Conservation (phyloP, 1,140 invertebrate genomes). For the Hyposmocoma kahamanoa region DNA sequence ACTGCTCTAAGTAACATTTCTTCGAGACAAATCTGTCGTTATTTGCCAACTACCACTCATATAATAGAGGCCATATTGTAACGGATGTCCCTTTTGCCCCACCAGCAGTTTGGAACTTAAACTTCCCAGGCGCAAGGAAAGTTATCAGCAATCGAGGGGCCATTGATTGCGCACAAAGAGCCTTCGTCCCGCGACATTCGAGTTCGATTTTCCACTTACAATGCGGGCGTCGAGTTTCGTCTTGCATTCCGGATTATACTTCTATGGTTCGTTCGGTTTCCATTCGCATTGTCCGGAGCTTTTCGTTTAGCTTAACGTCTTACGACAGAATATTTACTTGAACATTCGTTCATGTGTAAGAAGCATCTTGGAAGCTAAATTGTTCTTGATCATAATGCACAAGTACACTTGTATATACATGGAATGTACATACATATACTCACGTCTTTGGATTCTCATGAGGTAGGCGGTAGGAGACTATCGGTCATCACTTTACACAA, state of each 20-base stretch:
- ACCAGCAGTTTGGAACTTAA: slow-evolving; percentile 49
- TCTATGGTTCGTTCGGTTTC: slow-evolving; percentile 44
- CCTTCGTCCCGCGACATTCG: slow-evolving; percentile 64
- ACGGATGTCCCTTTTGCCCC: slow-evolving; percentile 11
- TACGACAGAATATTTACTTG: too few relatives aligned
- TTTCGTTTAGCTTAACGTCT: slow-evolving; percentile 28
- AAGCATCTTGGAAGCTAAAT: too few relatives aligned
- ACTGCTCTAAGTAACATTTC: too few relatives aligned
- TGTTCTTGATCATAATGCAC: too few relatives aligned
- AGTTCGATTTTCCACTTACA: slow-evolving; percentile 66
- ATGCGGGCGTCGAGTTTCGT: slow-evolving; percentile 58
- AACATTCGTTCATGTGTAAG: too few relatives aligned
- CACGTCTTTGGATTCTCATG: too few relatives aligned
- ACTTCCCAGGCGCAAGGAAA: slow-evolving; percentile 59
- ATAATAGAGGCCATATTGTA: neutral
- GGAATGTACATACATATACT: too few relatives aligned
- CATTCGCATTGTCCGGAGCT: slow-evolving; percentile 39
- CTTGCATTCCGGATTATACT: slow-evolving; percentile 60
- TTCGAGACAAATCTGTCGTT: too few relatives aligned
- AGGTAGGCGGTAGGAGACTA: too few relatives aligned
- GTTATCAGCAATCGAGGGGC: slow-evolving; percentile 66
- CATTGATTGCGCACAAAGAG: slow-evolving; percentile 68
- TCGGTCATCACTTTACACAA: too few relatives aligned
- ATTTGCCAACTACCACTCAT: neutral
- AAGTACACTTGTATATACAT: too few relatives aligned